Percentiles rank a stretch among this genome's conserved stretches.
These are phyloP conservation scores for Chionoecetes opilio DNA, from an alignment of 1,140 invertebrate genomes.

Conservation along the genomic window DNA sequence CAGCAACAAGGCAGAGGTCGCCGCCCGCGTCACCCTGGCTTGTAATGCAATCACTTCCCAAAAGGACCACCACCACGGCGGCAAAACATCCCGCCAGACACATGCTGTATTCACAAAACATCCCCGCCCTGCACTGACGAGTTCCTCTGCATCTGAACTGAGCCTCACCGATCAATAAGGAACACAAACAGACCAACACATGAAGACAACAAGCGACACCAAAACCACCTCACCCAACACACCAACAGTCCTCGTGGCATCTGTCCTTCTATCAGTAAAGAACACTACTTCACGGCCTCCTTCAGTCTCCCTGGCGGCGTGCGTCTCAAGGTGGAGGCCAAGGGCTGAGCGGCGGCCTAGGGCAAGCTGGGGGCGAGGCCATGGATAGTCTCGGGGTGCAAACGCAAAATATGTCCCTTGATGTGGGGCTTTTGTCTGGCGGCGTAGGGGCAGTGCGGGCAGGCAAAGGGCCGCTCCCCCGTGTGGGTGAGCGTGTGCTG, in stretches of 20 bases:
- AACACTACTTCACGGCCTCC: background rate
- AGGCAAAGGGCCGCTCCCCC: slow-evolving; percentile 82
- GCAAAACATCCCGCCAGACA: too few species aligned
- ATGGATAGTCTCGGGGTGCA: slow-evolving; percentile 62
- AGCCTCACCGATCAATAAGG: background rate
- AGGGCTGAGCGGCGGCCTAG: background rate
- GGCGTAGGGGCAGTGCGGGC: slow-evolving; percentile 84
- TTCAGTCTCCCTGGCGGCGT: background rate
- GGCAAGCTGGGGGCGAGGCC: slow-evolving; percentile 39
- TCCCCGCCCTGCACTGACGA: too few species aligned
- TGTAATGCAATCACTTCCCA: too few species aligned
- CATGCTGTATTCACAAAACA: too few species aligned
- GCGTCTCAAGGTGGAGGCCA: background rate
- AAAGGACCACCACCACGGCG: too few species aligned
- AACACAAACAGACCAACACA: background rate
- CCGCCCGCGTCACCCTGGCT: too few species aligned
- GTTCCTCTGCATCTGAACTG: background rate
- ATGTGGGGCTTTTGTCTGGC: slow-evolving; percentile 81
- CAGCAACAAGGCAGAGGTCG: too few species aligned
- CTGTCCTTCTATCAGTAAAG: background rate
- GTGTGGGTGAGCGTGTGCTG: slow-evolving; percentile 84
- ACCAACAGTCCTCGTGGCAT: background rate
- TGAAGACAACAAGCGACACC: background rate
- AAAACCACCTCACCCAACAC: background rate
- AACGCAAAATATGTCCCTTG: slow-evolving; percentile 76